A percentile compares a stretch with the other conserved stretches of the same genome.
These are phyloP conservation scores for Myotis daubentonii DNA, from an alignment of 2,797 vertebrate species.

Conservation along the genomic window DNA sequence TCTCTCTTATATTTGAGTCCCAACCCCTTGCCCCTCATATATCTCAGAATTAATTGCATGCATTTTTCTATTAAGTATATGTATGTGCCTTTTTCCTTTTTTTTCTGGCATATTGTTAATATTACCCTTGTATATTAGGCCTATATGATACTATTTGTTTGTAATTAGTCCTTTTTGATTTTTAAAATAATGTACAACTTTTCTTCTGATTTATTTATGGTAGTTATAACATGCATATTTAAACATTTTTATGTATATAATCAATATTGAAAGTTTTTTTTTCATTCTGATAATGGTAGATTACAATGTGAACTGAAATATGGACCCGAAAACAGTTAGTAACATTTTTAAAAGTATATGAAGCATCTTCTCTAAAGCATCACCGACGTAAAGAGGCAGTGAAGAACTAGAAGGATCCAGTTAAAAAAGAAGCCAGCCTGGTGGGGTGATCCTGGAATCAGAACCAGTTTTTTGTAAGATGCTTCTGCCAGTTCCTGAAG, in stretches of 20 bases:
- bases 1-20: background rate
- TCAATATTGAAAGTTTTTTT: background rate
- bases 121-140: background rate
- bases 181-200: background rate
- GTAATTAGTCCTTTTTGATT: background rate
- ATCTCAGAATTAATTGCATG: background rate
- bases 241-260: background rate
- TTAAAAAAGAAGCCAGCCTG: background rate
- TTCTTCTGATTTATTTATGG: background rate
- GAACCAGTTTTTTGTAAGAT: background rate
- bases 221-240: background rate
- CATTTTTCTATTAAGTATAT: background rate
- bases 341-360: background rate
- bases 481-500: background rate
- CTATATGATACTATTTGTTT: background rate
- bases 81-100: background rate
- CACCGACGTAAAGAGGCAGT: background rate
- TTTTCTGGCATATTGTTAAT: background rate
- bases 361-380: background rate
- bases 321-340: background rate
- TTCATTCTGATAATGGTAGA: background rate
- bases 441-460: fast-evolving
- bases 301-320: background rate
- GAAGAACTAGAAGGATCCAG: background rate
- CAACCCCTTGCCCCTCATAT: background rate